Base-by-base conservation (phyloP, 2,888 invertebrate species). In the Zaprionus bogoriensis region DNA sequence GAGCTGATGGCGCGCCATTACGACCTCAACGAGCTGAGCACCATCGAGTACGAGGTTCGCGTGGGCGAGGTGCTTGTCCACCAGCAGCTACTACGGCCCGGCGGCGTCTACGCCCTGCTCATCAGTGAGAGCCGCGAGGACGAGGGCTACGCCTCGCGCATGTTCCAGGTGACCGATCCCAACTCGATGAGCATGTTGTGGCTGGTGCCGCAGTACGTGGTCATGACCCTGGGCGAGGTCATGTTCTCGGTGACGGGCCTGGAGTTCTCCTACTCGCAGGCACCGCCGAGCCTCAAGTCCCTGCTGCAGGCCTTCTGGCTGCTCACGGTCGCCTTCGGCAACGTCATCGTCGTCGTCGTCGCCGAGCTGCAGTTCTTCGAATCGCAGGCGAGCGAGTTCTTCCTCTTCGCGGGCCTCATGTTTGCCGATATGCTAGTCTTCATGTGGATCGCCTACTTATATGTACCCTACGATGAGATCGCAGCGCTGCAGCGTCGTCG, bases 231-330 rank as follows among this genome's bases (percentile, higher is more conserved):
- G 1, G 95, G 93, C 2, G 90, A 90, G 67, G 89, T 95, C 1
- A 92, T 95, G 91, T 94, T 94, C 81, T 94, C 94, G 0, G 93
- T 95, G 14, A 94, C 95, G 12, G 94, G 95, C 0, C 89, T 95
- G 6, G 92, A 93, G 69, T 95, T 95, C 87, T 93, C 94, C 5
- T 95, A 94, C 85, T 92, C 94, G 0, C 93, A 93, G 92, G 93
- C 95, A 2, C 94, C 95, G 1, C 45, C 75, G 2, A 94, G 94
- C 64, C 98, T 99, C 98, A 99, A 99, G 90, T 96, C 98, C 0
- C 95, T 99, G 0, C 90, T 99, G 39, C 96, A 96, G 90, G 97
- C 98, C 0, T 94, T 95, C 4, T 99, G 98, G 97, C 92, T 98
- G 19, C 91, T 99, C 54, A 98, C 98, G 0, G 96, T 96, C 0